phyloP scores from a whole-genome alignment of 2,113 vertebrate species.

The Capreolus pygargus region DNA sequence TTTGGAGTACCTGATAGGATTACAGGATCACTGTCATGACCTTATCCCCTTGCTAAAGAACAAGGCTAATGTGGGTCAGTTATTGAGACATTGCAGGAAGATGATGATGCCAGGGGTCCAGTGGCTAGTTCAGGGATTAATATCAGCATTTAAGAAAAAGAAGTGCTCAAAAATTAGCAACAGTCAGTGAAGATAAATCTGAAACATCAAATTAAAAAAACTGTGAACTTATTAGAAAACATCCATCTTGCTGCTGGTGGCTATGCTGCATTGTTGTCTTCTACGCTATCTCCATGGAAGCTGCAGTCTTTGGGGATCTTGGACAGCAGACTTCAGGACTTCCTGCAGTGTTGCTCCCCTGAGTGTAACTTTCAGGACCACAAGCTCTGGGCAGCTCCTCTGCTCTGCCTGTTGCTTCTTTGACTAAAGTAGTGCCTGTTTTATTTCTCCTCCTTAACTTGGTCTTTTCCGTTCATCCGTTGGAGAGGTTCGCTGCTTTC shows the following conservation, averaged over 20 bases:
- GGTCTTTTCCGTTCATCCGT: neutral
- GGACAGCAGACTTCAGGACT: neutral
- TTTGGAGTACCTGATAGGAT: neutral
- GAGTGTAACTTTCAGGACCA: slow-evolving; percentile 43
- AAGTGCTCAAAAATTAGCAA: neutral
- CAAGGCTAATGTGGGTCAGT: neutral
- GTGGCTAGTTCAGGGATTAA: neutral
- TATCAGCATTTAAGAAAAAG: neutral
- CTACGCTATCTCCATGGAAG: fast-evolving
- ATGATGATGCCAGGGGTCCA: neutral
- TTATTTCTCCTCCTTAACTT: neutral
- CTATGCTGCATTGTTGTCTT: fast-evolving
- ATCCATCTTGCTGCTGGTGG: fast-evolving
- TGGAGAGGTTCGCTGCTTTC: neutral
- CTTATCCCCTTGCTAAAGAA: neutral
- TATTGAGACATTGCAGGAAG: neutral
- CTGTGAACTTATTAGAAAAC: neutral
- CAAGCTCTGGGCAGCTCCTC: slow-evolving; percentile 36
- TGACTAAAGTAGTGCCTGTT: fast-evolving
- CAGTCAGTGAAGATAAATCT: neutral
- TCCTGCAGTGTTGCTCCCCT: neutral
- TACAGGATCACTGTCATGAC: neutral
- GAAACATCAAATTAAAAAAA: neutral
- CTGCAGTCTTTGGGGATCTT: neutral
- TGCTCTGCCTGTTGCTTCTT: neutral